Evolutionary conservation across 2,888 invertebrate species (phyloP).

Genomic region (Euplagia quadripunctaria): DNA sequence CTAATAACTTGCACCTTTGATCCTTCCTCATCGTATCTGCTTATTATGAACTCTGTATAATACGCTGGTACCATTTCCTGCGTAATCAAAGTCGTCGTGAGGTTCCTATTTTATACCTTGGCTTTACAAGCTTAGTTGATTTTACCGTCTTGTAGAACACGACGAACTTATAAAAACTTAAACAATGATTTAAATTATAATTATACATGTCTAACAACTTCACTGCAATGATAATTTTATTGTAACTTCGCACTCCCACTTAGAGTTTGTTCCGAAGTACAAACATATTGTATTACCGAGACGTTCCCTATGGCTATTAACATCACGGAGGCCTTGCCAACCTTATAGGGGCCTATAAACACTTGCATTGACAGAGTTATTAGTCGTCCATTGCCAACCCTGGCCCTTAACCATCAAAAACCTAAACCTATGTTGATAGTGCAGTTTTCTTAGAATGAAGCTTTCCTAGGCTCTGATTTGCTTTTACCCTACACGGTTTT

Average conservation of each 20-base stretch:
- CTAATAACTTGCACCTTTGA: background rate
- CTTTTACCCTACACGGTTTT: no score
- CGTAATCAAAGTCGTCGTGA: conserved; percentile 64
- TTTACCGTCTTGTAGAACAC: conserved; percentile 48
- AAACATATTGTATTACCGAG: background rate
- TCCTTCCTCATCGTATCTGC: conserved; percentile 54
- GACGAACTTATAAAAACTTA: conserved; percentile 37
- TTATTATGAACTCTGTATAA: conserved; percentile 45
- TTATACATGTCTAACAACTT: no score
- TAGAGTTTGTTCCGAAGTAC: no score
- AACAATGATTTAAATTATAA: conserved; percentile 11
- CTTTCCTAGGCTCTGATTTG: no score
- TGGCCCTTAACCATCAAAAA: no score
- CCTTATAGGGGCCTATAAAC: background rate
- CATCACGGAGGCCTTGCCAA: no score
- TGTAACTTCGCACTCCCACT: no score
- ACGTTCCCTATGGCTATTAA: background rate
- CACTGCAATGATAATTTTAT: background rate
- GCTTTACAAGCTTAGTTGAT: conserved; percentile 65
- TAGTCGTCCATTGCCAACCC: no score
- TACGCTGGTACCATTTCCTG: conserved; percentile 60
- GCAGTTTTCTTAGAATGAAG: no score
- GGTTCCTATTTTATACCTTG: conserved; percentile 66
- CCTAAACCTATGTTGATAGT: no score
- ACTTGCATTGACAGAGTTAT: no score